Conservation (phyloP, 1,140 invertebrate species). For the Penaeus vannamei region DNA sequence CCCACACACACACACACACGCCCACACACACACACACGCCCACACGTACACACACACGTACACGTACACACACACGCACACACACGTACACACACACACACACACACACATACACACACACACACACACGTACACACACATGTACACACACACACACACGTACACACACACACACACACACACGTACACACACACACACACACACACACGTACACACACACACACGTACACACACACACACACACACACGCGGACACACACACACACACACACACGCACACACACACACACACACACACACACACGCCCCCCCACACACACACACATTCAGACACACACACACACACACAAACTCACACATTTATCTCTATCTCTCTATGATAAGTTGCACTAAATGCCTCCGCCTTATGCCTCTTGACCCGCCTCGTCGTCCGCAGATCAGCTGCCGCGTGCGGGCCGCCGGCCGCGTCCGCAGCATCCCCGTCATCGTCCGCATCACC, state of each 20-base stretch:
- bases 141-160: background rate
- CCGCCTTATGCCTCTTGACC: too few relatives aligned
- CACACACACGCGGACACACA: too few relatives aligned
- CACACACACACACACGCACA: too few relatives aligned
- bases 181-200: too few relatives aligned
- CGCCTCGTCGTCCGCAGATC: constrained; percentile 76
- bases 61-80: background rate
- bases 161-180: background rate
- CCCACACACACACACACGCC: background rate
- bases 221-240: too few relatives aligned
- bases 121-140: constrained; percentile 39
- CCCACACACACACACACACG: background rate
- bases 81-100: background rate
- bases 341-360: too few relatives aligned
- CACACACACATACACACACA: constrained; percentile 18
- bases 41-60: background rate
- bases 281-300: too few relatives aligned
- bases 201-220: too few relatives aligned
- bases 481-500: constrained; percentile 89
- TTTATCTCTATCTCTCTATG: too few relatives aligned
- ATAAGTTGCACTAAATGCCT: background rate
- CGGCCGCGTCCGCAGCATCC: constrained; percentile 82
- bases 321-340: too few relatives aligned
- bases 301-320: too few relatives aligned
- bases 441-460: constrained; percentile 84